These are phyloP conservation scores for Eulacestoma nigropectus DNA, from an alignment of 2,113 vertebrate species.

Conservation along the genomic window DNA sequence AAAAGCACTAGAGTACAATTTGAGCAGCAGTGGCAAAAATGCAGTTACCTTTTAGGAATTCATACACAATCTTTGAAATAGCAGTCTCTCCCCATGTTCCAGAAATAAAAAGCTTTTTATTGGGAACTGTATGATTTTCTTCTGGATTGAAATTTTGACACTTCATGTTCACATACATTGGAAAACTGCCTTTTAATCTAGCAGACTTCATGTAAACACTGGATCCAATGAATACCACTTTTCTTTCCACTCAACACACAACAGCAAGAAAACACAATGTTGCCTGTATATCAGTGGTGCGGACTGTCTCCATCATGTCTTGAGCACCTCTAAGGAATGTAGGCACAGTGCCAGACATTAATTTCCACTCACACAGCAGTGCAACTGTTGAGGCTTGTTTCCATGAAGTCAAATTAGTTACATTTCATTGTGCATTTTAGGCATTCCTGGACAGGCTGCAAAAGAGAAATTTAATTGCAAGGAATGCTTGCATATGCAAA, in stretches of 20 bases:
- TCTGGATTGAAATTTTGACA: not conserved
- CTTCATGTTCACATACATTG: not conserved
- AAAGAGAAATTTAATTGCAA: not conserved
- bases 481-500: not conserved
- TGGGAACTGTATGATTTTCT: not conserved
- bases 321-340: not conserved
- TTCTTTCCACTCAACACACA: not conserved
- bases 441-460: not conserved
- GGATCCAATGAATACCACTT: not conserved
- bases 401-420: not conserved
- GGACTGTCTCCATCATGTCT: not conserved
- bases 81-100: rapidly evolving
- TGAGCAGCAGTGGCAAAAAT: not conserved
- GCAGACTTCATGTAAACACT: not conserved
- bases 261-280: not conserved
- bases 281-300: not conserved
- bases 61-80: not conserved
- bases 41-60: not conserved
- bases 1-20: not conserved
- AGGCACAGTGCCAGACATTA: not conserved
- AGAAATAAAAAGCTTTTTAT: not conserved
- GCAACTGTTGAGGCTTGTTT: not conserved
- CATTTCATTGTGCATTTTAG: not conserved
- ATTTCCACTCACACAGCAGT: not conserved
- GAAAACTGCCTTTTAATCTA: not conserved